These are phyloP conservation scores for Amphiduros pacificus DNA, from an alignment of 2,888 invertebrate species.

Conservation along the genomic window DNA sequence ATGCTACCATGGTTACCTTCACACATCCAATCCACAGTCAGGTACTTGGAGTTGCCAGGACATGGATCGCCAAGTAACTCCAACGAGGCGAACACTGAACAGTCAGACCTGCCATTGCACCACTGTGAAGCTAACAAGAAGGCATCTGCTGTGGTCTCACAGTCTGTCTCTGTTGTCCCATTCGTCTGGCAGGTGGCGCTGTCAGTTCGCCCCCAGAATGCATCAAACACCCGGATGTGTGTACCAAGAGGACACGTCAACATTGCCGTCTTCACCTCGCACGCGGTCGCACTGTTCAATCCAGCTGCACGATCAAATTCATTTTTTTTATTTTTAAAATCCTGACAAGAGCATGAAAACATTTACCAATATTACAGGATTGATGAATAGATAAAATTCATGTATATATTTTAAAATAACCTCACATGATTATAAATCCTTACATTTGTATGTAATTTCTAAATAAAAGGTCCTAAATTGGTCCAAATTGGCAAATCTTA, in stretches of 20 bases:
- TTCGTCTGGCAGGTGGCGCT: background rate
- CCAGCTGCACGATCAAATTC: background rate
- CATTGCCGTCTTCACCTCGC: background rate
- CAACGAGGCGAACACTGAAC: background rate
- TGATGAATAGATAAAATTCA: background rate
- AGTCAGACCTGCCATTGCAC: background rate
- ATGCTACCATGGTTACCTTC: too few species aligned
- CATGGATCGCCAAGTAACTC: conserved; percentile 7
- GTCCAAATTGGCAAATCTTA: too few species aligned
- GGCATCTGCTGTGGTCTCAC: background rate
- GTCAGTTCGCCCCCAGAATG: conserved; percentile 1
- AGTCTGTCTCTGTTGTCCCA: background rate
- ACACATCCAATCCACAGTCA: conserved; percentile 1
- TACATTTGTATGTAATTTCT: too few species aligned
- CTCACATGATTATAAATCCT: too few species aligned
- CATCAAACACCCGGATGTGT: background rate
- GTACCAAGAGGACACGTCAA: background rate
- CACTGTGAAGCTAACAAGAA: background rate
- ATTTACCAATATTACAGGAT: background rate
- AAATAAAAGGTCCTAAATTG: too few species aligned
- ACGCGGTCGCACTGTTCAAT: background rate
- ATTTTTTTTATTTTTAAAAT: background rate
- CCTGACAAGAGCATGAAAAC: background rate
- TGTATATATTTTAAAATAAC: too few species aligned
- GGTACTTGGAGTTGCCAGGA: conserved; percentile 7